phyloP scores from a whole-genome alignment of 1,140 invertebrate species.

The Delia radicum region DNA sequence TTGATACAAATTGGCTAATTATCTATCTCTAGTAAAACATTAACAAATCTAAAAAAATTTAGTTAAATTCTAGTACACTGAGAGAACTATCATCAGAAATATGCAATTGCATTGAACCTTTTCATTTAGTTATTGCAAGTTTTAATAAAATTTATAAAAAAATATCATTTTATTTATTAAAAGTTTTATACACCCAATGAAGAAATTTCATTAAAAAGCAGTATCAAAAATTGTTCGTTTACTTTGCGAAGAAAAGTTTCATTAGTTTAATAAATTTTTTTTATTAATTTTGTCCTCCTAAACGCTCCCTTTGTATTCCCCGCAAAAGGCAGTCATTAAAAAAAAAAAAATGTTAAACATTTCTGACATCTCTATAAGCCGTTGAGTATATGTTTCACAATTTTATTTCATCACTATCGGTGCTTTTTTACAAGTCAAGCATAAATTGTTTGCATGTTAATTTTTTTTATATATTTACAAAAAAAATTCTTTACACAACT shows the following conservation, averaged over 20 bases:
- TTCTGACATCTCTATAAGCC: too few relatives aligned
- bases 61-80: too few relatives aligned
- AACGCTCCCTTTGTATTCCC: neutral
- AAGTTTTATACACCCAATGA: too few relatives aligned
- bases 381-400: neutral
- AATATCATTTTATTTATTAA: too few relatives aligned
- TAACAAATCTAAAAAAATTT: too few relatives aligned
- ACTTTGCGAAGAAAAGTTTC: neutral
- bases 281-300: neutral
- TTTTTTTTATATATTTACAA: neutral
- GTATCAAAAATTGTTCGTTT: neutral
- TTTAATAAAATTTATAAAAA: too few relatives aligned
- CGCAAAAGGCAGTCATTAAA: neutral
- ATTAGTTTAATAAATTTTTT: neutral
- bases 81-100: too few relatives aligned
- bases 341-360: neutral
- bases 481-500: neutral
- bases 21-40: too few relatives aligned
- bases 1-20: too few relatives aligned
- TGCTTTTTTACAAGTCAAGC: neutral
- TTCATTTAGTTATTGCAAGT: too few relatives aligned
- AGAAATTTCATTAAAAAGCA: too few relatives aligned
- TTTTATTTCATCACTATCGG: neutral
- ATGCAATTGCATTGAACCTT: too few relatives aligned
- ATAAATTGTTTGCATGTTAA: neutral